phyloP scores from a whole-genome alignment of 2,113 vertebrate genomes.

The Pleuronectes platessa region DNA sequence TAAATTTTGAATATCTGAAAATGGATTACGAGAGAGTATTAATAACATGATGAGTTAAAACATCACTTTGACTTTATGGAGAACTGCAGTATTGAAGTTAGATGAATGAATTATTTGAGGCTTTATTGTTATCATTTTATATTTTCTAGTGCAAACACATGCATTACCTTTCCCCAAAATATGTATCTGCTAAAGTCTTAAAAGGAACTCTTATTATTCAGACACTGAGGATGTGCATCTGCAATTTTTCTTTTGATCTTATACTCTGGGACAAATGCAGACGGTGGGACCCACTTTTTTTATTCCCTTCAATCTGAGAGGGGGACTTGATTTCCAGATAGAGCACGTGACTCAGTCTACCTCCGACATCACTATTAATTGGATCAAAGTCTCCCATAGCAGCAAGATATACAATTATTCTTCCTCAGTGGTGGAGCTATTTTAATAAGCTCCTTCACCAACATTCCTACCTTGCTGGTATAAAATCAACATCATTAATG shows the following conservation, averaged over 20 bases:
- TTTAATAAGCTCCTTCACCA: slow-evolving; percentile 67
- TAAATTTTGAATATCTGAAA: too few species aligned
- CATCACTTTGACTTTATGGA: background rate
- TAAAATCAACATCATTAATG: slow-evolving; percentile 41
- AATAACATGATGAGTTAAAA: background rate
- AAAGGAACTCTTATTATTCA: slow-evolving; percentile 8
- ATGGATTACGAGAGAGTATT: background rate
- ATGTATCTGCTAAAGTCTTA: slow-evolving; percentile 27
- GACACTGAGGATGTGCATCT: slow-evolving; percentile 24
- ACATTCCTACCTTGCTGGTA: slow-evolving; percentile 49
- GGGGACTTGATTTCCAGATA: slow-evolving; percentile 50
- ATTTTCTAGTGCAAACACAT: slow-evolving; percentile 10
- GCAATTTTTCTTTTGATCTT: slow-evolving; percentile 58
- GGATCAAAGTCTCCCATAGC: slow-evolving; percentile 64
- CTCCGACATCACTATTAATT: slow-evolving; percentile 66
- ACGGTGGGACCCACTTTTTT: slow-evolving; percentile 54
- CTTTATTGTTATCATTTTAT: background rate
- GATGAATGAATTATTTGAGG: too few species aligned
- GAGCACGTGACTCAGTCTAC: slow-evolving; percentile 27
- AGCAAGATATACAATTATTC: slow-evolving; percentile 54
- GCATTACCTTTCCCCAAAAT: slow-evolving; percentile 10
- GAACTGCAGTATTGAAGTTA: background rate
- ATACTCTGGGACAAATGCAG: slow-evolving; percentile 53
- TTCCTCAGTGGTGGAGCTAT: slow-evolving; percentile 45
- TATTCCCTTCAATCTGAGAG: slow-evolving; percentile 58